A percentile compares a stretch with the other conserved stretches of the same genome.
Conservation (phyloP, 2,113 vertebrate genomes). For the Chlorodrepanis virens region DNA sequence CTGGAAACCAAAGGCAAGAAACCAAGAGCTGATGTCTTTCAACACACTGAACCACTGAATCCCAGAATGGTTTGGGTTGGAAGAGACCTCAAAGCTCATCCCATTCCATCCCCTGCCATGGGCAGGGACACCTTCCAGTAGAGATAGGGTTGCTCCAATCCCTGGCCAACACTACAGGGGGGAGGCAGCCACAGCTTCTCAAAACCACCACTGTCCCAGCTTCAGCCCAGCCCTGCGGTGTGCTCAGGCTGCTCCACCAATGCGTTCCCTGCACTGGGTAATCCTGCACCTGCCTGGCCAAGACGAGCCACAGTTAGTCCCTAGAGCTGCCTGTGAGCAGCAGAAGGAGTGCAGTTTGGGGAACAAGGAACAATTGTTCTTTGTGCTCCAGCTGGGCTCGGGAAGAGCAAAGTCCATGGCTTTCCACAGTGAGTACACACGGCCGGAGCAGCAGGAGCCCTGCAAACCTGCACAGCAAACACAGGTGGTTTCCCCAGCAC, state of each 20-base stretch:
- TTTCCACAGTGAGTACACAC: background rate
- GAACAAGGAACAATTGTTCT: background rate
- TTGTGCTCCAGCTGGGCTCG: background rate
- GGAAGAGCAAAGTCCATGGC: slow-evolving; percentile 11
- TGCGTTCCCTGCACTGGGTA: too few species aligned
- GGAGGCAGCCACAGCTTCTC: background rate
- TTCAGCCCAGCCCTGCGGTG: accelerated
- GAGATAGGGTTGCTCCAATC: background rate
- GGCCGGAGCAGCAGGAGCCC: background rate
- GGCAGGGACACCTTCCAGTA: background rate
- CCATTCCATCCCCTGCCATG: accelerated
- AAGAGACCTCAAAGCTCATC: background rate
- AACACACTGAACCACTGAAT: background rate
- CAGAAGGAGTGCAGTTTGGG: background rate
- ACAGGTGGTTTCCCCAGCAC: background rate
- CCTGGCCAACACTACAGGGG: background rate
- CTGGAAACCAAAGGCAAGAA: background rate
- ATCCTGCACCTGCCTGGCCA: background rate
- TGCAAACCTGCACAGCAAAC: background rate
- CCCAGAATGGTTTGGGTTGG: background rate
- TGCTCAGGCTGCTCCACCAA: background rate
- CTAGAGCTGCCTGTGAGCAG: accelerated
- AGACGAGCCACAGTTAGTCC: accelerated
- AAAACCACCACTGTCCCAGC: background rate
- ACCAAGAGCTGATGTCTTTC: background rate